These are phyloP conservation scores for Glyphotaelius pellucidus DNA, from an alignment of 2,888 invertebrate species.

Conservation along the genomic window DNA sequence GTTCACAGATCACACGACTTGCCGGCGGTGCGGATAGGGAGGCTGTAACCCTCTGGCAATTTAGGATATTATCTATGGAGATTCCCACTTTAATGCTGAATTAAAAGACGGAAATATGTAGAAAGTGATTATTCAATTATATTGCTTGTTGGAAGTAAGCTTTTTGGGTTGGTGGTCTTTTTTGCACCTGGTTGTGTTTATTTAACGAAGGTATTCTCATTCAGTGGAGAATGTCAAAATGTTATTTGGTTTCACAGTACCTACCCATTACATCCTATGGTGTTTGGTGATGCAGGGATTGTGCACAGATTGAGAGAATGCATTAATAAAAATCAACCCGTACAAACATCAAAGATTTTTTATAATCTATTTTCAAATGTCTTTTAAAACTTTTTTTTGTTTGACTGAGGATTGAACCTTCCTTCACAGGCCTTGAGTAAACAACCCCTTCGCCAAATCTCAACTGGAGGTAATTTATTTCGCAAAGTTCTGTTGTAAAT, in stretches of 20 bases:
- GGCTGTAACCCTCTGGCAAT: neutral
- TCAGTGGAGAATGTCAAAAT: neutral
- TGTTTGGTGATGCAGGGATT: neutral
- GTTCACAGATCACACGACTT: slow-evolving; percentile 57
- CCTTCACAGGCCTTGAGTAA: too few species aligned
- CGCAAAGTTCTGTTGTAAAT: too few species aligned
- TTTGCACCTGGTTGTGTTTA: neutral
- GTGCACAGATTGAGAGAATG: neutral
- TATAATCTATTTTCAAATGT: too few species aligned
- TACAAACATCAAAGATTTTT: too few species aligned
- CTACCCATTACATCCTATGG: neutral
- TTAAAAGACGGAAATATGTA: neutral
- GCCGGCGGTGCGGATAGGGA: slow-evolving; percentile 18
- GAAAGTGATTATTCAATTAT: neutral
- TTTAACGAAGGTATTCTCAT: neutral
- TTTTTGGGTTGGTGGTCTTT: neutral
- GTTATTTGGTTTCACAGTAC: neutral
- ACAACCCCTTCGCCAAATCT: too few species aligned
- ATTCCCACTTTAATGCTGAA: neutral
- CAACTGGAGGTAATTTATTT: too few species aligned
- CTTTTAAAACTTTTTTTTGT: too few species aligned
- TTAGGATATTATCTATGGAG: slow-evolving; percentile 12
- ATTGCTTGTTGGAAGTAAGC: neutral
- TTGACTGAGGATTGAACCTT: too few species aligned
- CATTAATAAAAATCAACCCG: too few species aligned